phyloP scores from a whole-genome alignment of 2,113 vertebrate genomes.

The Campylorhamphus procurvoides region DNA sequence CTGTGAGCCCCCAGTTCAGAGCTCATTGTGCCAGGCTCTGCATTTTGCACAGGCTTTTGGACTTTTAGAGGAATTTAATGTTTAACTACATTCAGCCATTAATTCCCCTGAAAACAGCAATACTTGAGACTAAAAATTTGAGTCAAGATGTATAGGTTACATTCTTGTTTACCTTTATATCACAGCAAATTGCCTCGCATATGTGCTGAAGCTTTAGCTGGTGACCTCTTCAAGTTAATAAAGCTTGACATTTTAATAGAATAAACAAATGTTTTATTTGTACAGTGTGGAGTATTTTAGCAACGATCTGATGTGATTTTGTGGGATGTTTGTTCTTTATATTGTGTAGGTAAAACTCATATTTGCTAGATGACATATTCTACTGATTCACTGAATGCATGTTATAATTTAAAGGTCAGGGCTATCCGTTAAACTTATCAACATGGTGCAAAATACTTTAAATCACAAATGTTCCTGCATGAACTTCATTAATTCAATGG shows the following conservation, averaged over 20 bases:
- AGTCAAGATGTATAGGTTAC: neutral
- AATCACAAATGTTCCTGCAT: constrained; percentile 55
- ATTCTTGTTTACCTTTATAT: constrained; percentile 21
- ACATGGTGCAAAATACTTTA: constrained; percentile 67
- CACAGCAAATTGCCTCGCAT: constrained; percentile 19
- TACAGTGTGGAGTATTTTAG: constrained; percentile 23
- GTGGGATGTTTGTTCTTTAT: constrained; percentile 40
- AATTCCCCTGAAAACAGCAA: neutral
- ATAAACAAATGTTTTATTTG: constrained; percentile 67
- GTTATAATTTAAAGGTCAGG: constrained; percentile 84
- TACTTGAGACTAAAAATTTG: neutral
- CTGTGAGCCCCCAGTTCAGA: neutral
- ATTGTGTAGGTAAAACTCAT: constrained; percentile 3
- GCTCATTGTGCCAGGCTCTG: neutral
- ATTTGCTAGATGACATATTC: constrained; percentile 61
- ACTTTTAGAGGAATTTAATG: neutral
- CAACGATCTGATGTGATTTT: constrained; percentile 19
- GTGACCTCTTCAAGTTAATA: constrained; percentile 58
- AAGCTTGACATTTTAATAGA: constrained; percentile 63
- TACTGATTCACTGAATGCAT: constrained; percentile 73
- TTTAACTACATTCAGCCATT: neutral
- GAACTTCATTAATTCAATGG: constrained; percentile 44
- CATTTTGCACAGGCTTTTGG: neutral
- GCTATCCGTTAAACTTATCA: constrained; percentile 85
- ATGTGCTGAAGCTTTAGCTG: neutral